phyloP scores from a whole-genome alignment of 2,113 vertebrate species.

The Cervus canadensis region DNA sequence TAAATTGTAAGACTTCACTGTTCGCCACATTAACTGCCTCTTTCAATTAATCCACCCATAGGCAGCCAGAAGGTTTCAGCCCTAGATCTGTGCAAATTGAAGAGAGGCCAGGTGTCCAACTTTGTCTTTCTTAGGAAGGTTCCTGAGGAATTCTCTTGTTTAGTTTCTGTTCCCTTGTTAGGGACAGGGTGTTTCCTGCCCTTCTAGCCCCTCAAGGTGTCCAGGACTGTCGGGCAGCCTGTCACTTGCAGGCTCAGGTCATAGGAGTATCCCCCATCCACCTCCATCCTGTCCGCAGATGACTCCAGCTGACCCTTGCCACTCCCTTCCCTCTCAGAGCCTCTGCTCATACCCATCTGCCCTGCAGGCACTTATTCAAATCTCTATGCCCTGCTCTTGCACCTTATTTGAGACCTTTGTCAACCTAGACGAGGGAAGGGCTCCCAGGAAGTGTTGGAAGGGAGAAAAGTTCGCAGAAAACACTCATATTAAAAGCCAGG shows the following conservation, averaged over 20 bases:
- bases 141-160: neutral
- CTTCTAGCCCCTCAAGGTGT: neutral
- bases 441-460: neutral
- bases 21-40: neutral
- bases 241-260: neutral
- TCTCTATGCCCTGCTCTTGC: neutral
- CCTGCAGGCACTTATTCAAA: too few relatives aligned
- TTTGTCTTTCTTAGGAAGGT: neutral
- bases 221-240: accelerated
- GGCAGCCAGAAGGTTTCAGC: neutral
- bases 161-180: neutral
- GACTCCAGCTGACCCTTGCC: neutral
- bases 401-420: neutral
- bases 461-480: neutral
- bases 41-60: neutral
- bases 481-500: neutral
- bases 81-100: too few relatives aligned
- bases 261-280: neutral
- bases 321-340: neutral
- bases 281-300: neutral
- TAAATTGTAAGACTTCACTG: neutral
- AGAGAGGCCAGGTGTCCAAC: neutral
- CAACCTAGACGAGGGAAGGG: too few relatives aligned
- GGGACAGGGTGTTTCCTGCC: neutral
- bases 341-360: neutral